These are phyloP conservation scores for Nestor notabilis DNA, from an alignment of 2,113 vertebrate genomes.

Conservation along the genomic window DNA sequence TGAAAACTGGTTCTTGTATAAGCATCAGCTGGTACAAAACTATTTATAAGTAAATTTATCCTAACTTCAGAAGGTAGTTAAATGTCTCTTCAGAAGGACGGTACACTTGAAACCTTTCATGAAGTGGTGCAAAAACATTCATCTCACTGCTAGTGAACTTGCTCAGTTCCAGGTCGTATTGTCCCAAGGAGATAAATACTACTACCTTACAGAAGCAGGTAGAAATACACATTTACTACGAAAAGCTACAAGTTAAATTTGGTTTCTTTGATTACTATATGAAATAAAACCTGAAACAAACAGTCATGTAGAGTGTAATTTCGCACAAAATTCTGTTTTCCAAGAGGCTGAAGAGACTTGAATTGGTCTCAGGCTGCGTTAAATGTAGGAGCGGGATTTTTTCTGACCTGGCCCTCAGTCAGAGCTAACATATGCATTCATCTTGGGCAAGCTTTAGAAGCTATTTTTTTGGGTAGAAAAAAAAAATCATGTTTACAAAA, in stretches of 20 bases:
- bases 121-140: not conserved
- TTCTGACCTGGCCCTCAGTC: not conserved
- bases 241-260: not conserved
- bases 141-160: not conserved
- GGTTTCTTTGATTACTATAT: not conserved
- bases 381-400: not conserved
- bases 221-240: not conserved
- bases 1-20: not conserved
- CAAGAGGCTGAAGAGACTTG: not conserved
- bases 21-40: slow-evolving; percentile 35
- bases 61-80: slow-evolving; percentile 21
- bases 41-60: not conserved
- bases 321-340: not conserved
- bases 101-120: not conserved
- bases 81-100: not conserved
- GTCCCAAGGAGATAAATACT: not conserved
- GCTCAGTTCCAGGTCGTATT: not conserved
- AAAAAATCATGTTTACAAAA: not conserved
- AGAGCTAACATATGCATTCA: not conserved
- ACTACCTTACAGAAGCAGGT: not conserved
- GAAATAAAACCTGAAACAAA: not conserved
- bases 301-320: not conserved
- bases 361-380: not conserved
- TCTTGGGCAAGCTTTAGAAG: not conserved
- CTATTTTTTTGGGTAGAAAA: not conserved